Evolutionary conservation across 2,797 vertebrate genomes (phyloP).

Genomic region (Amphiprion clarkii): DNA sequence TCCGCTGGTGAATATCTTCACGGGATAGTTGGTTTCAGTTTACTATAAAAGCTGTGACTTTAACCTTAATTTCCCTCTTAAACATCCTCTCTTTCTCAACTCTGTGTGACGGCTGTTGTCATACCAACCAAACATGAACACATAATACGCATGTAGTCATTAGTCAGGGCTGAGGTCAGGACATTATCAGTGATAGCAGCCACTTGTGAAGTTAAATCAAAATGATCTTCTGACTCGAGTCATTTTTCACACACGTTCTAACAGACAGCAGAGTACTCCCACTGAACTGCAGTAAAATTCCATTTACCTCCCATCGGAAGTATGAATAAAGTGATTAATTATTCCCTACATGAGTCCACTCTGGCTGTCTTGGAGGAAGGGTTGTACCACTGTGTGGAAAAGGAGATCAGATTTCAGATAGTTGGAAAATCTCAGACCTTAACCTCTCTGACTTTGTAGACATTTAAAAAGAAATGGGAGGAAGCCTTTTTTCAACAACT

Average conservation of each 20-base stretch:
- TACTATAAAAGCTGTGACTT: slow-evolving; percentile 1
- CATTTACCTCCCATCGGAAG: slow-evolving; percentile 52
- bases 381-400: slow-evolving; percentile 10
- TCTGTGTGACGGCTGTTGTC: slow-evolving; percentile 19
- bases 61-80: slow-evolving; percentile 28
- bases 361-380: background rate
- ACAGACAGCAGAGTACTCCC: slow-evolving; percentile 48
- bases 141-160: slow-evolving; percentile 17
- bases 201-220: slow-evolving; percentile 24
- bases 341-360: slow-evolving; percentile 16
- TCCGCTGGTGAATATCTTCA: slow-evolving; percentile 4
- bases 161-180: background rate
- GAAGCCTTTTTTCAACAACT: background rate
- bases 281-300: slow-evolving; percentile 55
- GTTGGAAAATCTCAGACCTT: slow-evolving; percentile 19
- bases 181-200: slow-evolving; percentile 31
- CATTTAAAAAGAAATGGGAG: slow-evolving; percentile 24
- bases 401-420: slow-evolving; percentile 13
- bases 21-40: slow-evolving; percentile 24
- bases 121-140: slow-evolving; percentile 65
- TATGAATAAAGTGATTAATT: slow-evolving; percentile 31
- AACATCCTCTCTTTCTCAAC: slow-evolving; percentile 29
- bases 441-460: slow-evolving; percentile 14
- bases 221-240: slow-evolving; percentile 10
- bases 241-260: slow-evolving; percentile 39